These are phyloP conservation scores for Erannis defoliaria DNA, from an alignment of 2,888 invertebrate species.

Conservation along the genomic window DNA sequence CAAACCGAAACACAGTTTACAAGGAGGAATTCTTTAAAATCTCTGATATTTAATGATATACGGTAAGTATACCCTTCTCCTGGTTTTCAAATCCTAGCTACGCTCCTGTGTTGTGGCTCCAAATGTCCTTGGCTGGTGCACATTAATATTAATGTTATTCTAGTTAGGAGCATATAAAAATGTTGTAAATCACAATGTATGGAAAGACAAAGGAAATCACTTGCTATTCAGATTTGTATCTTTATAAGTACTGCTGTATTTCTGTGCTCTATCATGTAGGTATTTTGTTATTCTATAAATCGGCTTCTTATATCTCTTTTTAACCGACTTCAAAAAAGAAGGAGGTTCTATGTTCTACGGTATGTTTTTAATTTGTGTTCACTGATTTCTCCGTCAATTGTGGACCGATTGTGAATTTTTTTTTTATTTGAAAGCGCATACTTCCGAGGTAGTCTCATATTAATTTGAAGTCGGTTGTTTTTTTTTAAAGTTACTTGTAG, in stretches of 20 bases:
- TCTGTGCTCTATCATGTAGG: constrained; percentile 1
- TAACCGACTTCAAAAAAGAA: not conserved
- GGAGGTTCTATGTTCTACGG: too few relatives aligned
- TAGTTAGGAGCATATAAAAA: constrained; percentile 45
- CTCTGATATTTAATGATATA: too few relatives aligned
- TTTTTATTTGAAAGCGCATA: too few relatives aligned
- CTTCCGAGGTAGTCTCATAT: too few relatives aligned
- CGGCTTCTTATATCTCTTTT: not conserved
- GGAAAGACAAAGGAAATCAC: constrained; percentile 32
- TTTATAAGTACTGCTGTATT: constrained; percentile 14
- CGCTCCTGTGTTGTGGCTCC: constrained; percentile 6
- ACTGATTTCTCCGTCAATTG: too few relatives aligned
- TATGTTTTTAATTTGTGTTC: too few relatives aligned
- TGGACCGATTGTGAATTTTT: too few relatives aligned
- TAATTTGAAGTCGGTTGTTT: too few relatives aligned
- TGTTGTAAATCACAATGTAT: constrained; percentile 31
- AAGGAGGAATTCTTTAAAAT: too few relatives aligned
- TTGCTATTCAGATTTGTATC: constrained; percentile 29
- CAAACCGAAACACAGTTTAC: too few relatives aligned
- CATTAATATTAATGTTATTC: constrained; percentile 67
- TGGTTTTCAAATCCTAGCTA: constrained; percentile 46
- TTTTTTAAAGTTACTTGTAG: too few relatives aligned
- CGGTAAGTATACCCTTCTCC: too few relatives aligned
- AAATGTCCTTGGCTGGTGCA: constrained; percentile 63
- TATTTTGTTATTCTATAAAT: constrained; percentile 7